Evolutionary conservation across 2,888 invertebrate genomes (phyloP), one percentile per base, ranked within the genome.

Genomic region (Seira musarum): DNA sequence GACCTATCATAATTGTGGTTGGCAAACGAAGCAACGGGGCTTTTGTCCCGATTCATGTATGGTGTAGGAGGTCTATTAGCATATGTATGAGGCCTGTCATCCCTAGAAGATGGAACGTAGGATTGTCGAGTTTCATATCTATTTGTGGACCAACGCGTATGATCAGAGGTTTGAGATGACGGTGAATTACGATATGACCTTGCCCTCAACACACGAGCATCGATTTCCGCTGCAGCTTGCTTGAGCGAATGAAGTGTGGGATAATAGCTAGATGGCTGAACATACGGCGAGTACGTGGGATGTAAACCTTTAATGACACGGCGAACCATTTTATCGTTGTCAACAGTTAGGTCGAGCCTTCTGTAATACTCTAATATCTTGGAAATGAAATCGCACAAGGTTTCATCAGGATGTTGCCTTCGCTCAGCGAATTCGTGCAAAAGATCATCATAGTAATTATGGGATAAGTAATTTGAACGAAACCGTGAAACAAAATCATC

Each of bases 211-310:
- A 73, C 57, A 8, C 25, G 15, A 1, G 13, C 21, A 24, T 73
- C 57, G n/a, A n/a, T n/a, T 57, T 57, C n/a, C n/a, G 6, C 57
- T 5, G 57, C 57, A 13, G 8, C 57, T 13, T 10, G 10, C 17
- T 57, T 57, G 17, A 57, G 57, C n/a, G 2, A n/a, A 57, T n/a
- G n/a, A 10, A 57, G 5, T 6, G 6, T n/a, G 10, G 10, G 5
- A 57, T 15, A 57, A 3, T 13, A 3, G 10, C 3, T 13, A 13
- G 57, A 3, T 15, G 15, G 6, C 5, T 3, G 57, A 21, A 57
- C 25, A 21, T 73, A 73, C 22, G 64, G 19, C 1, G 35, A 15
- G 24, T 73, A 75, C 1, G 17, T 19, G n/a, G 75, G 75, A 30
- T 75, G 19, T 15, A 67, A 25, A 1, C 25, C 21, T 2, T 1